Conservation (phyloP, 2,888 invertebrate genomes). For the Tetanocera ferruginea region DNA sequence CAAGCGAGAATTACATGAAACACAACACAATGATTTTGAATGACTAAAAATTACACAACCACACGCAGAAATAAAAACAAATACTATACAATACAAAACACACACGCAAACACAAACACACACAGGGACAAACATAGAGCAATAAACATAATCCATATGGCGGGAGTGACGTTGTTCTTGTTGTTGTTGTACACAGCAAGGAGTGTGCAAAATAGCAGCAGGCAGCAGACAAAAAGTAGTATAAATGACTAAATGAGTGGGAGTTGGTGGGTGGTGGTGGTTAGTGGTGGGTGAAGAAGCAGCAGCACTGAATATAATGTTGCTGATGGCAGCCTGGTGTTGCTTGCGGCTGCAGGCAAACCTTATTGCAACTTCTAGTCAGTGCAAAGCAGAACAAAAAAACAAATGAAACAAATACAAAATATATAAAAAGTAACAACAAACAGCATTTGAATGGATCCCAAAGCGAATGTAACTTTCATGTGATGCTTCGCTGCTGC, state of each 20-base stretch:
- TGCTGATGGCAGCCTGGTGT: background rate
- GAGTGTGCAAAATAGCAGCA: slow-evolving; percentile 4
- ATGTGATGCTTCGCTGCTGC: slow-evolving; percentile 4
- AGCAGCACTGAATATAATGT: background rate
- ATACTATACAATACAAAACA: background rate
- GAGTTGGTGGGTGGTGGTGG: background rate
- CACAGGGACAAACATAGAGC: background rate
- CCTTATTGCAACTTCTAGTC: background rate
- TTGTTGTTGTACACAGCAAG: background rate
- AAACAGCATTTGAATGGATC: slow-evolving; percentile 7
- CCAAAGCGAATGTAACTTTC: slow-evolving; percentile 31
- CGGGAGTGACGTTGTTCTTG: background rate
- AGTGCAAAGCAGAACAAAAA: background rate
- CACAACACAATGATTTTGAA: slow-evolving; percentile 31
- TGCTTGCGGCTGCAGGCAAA: background rate
- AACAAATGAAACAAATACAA: background rate
- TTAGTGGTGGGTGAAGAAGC: background rate
- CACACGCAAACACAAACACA: background rate
- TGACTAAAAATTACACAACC: slow-evolving; percentile 6
- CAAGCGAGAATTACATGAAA: background rate
- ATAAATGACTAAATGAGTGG: background rate
- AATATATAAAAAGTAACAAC: background rate
- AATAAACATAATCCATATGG: slow-evolving; percentile 4
- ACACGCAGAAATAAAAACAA: slow-evolving; percentile 2
- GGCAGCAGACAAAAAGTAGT: background rate